Evolutionary conservation across 2,113 vertebrate genomes (phyloP), one percentile per base, ranked within the genome.

Genomic region (Corythoichthys intestinalis): DNA sequence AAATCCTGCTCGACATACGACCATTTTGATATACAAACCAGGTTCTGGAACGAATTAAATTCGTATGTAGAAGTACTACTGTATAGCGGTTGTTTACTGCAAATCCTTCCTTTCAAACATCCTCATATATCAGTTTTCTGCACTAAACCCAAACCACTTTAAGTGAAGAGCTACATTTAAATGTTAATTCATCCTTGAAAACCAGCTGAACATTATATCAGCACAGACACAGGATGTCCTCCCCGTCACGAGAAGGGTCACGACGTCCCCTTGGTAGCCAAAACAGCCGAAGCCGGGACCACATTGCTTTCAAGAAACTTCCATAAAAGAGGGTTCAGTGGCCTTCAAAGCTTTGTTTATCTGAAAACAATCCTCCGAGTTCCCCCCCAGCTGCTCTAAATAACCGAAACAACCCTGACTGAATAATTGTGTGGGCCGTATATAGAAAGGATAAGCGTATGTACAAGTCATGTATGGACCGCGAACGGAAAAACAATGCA

Each of bases 331-430:
- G 60, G 73, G 68, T 35, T 73, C 14, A 58, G 52, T 6, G 70
- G 76, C 77, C 72, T 81, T 83, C 74, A 48, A 59, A 70, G 73
- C 66, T 71, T 65, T 80, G 78, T 83, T 78, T 76, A 70, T 75
- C 70, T 75, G 70, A 62, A 81, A 82, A 81, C 73, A 76, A 73
- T 65, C 79, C 53, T 2, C 70, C 54, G 70, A 65, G 73, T 71
- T 68, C 72, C 60, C 41, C 17, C 4, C 72, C 4, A 6, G 39
- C 72, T 49, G 71, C 38, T 59, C 46, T 56, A 72, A 75, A 78
- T 81, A 81, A 68, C 56, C 41, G 13, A 34, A 66, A 64, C 69
- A 77, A 66, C 77, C 69, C 52, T 58, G 75, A 72, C 56, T 61
- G 58, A 58, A 68, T 61, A 53, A 61, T 44, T 49, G 10, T 41